Evolutionary conservation across 2,797 vertebrate genomes (phyloP).

Genomic region (Lateolabrax maculatus): DNA sequence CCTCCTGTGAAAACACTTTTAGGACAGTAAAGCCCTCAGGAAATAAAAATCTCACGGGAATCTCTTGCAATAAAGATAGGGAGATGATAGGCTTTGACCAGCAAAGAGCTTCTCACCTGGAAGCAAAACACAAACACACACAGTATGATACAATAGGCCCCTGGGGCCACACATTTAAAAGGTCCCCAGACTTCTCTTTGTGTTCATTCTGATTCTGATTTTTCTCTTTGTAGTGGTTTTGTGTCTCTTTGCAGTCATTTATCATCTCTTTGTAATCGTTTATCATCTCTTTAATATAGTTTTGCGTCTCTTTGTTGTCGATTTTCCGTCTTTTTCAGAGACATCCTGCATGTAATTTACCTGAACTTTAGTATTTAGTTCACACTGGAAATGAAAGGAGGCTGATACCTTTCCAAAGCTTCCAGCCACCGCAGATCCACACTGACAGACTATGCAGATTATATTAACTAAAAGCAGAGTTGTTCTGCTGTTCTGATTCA

Average conservation of each 20-base stretch:
- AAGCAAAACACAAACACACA: not conserved
- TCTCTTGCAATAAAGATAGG: slow-evolving; percentile 10
- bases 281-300: not conserved
- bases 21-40: slow-evolving; percentile 40
- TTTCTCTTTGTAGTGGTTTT: not conserved
- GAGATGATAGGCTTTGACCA: not conserved
- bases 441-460: not conserved
- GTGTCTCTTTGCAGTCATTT: not conserved
- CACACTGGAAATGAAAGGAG: not conserved
- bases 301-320: not conserved
- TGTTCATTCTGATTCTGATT: too few relatives aligned
- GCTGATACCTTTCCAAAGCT: too few relatives aligned
- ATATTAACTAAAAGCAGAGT: not conserved
- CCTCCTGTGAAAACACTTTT: slow-evolving; percentile 10
- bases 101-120: slow-evolving; percentile 22
- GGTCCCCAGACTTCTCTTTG: too few relatives aligned
- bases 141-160: not conserved
- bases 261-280: not conserved
- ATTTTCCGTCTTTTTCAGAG: not conserved
- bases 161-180: not conserved
- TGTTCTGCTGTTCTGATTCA: not conserved
- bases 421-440: too few relatives aligned
- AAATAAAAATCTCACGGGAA: slow-evolving; percentile 27
- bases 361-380: not conserved
- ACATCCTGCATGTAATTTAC: not conserved